Evolutionary conservation across 2,797 vertebrate species (phyloP).

Genomic region (Scolopax bukidnonensis): DNA sequence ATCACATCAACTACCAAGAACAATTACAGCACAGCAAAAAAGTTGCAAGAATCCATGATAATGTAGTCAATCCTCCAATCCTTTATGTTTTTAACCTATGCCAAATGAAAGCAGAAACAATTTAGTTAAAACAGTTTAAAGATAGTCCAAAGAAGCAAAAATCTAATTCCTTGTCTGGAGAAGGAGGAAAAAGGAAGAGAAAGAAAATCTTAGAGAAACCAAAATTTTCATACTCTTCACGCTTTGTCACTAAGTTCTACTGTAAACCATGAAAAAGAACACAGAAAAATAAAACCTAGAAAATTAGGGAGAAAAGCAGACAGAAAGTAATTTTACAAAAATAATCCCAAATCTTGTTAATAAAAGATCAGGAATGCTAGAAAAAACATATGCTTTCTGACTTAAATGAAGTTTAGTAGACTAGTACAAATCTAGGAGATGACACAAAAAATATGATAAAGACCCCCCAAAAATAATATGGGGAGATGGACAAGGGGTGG

Average conservation of each 20-base stretch:
- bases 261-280: neutral
- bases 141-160: neutral
- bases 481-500: neutral
- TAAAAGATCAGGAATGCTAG: neutral
- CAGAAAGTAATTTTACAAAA: neutral
- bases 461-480: rapidly evolving
- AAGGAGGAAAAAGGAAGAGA: neutral
- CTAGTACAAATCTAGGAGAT: neutral
- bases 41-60: neutral
- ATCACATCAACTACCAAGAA: neutral
- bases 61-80: neutral
- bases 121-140: neutral
- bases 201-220: neutral
- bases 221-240: neutral
- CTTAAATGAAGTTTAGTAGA: neutral
- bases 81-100: neutral
- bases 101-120: neutral
- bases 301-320: neutral
- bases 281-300: neutral
- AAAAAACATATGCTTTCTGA: neutral
- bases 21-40: neutral
- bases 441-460: neutral
- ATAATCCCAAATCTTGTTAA: neutral
- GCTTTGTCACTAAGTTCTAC: neutral
- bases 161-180: neutral